Evolutionary conservation across 1,140 invertebrate species (phyloP).

Genomic region (Polyergus mexicanus): DNA sequence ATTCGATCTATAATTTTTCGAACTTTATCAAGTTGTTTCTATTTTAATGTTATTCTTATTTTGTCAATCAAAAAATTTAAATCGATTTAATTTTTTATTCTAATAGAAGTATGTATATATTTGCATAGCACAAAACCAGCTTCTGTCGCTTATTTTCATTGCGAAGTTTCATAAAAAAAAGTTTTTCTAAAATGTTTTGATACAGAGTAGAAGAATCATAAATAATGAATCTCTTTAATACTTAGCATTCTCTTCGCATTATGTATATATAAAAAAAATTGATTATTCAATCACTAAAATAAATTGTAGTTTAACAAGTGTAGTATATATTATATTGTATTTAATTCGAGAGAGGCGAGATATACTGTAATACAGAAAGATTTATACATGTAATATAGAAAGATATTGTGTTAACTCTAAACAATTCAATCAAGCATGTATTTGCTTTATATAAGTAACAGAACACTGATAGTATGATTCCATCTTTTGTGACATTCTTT

Average conservation of each 20-base stretch:
- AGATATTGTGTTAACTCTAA: neutral
- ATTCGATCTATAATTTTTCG: slow-evolving; percentile 13
- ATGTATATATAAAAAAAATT: slow-evolving; percentile 46
- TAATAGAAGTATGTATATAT: neutral
- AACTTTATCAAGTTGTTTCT: slow-evolving; percentile 26
- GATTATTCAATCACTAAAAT: slow-evolving; percentile 26
- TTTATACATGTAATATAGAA: slow-evolving; percentile 43
- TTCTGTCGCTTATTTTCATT: slow-evolving; percentile 14
- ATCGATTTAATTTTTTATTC: slow-evolving; percentile 30
- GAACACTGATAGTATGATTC: neutral
- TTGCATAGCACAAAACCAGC: neutral
- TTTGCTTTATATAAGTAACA: slow-evolving; percentile 26
- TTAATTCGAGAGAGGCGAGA: slow-evolving; percentile 25
- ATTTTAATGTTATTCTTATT: slow-evolving; percentile 23
- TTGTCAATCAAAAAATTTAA: slow-evolving; percentile 24
- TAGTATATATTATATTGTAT: slow-evolving; percentile 56
- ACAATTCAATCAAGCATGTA: neutral
- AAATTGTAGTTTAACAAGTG: slow-evolving; percentile 48
- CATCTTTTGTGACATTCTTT: slow-evolving; percentile 14
- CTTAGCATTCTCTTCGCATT: slow-evolving; percentile 58
- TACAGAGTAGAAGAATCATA: slow-evolving; percentile 21
- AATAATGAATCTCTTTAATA: slow-evolving; percentile 62
- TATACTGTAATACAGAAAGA: slow-evolving; percentile 33
- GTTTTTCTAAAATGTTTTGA: neutral
- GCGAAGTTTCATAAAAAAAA: slow-evolving; percentile 1